Evolutionary conservation across 1,140 invertebrate species (phyloP).

Genomic region (Bathynomus jamesi): DNA sequence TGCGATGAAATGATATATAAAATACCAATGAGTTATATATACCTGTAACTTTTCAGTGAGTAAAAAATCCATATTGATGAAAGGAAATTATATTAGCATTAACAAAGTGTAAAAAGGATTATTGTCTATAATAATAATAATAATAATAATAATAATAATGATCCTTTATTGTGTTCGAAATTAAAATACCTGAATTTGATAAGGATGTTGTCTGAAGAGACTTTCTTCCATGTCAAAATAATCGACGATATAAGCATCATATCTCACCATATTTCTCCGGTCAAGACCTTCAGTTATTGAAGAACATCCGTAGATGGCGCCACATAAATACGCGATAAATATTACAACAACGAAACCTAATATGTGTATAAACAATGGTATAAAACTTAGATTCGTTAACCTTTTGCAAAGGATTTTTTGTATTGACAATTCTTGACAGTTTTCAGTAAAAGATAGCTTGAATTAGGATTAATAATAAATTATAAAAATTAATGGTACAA

Average conservation of each 20-base stretch:
- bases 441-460: too few relatives aligned
- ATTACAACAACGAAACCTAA: not conserved
- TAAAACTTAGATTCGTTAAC: too few relatives aligned
- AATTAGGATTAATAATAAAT: too few relatives aligned
- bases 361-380: too few relatives aligned
- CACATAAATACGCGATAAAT: conserved; percentile 39
- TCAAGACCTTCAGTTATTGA: conserved; percentile 83
- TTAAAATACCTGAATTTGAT: conserved; percentile 65
- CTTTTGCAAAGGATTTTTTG: too few relatives aligned
- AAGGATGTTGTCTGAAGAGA: conserved; percentile 84
- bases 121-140: not conserved
- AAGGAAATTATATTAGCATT: not conserved
- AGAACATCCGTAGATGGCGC: conserved; percentile 79
- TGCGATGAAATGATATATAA: too few relatives aligned
- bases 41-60: too few relatives aligned
- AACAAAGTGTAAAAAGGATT: not conserved
- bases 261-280: conserved; percentile 69
- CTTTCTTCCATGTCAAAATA: conserved; percentile 83
- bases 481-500: too few relatives aligned
- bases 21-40: too few relatives aligned
- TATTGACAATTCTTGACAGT: too few relatives aligned
- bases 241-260: conserved; percentile 79
- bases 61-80: too few relatives aligned
- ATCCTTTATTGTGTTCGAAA: not conserved
- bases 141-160: not conserved